Evolutionary conservation across 2,888 invertebrate genomes (phyloP).

Genomic region (Andricus curvator): DNA sequence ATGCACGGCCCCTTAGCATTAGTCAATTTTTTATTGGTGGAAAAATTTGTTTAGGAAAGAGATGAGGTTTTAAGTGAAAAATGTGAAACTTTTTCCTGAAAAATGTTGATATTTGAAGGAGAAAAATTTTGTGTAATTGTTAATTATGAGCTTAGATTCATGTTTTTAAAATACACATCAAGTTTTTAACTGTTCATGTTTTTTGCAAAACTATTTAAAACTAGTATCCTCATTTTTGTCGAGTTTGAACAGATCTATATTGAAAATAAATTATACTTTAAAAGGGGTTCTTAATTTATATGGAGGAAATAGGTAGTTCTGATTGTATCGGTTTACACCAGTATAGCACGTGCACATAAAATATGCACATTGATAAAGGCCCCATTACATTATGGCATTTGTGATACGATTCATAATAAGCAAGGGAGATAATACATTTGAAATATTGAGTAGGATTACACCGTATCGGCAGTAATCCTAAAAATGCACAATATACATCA

Average conservation of each 20-base stretch:
- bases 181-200: not conserved
- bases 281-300: not conserved
- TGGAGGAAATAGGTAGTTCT: not conserved
- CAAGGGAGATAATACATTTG: not conserved
- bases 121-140: no score
- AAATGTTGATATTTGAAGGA: no score
- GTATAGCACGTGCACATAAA: not conserved
- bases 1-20: no score
- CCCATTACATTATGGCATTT: not conserved
- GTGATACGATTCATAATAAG: not conserved
- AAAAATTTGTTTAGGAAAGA: no score
- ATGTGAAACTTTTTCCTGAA: no score
- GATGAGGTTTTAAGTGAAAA: no score
- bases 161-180: not conserved
- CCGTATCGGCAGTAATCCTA: not conserved
- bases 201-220: not conserved
- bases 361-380: constrained; percentile 8
- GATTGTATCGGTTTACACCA: not conserved
- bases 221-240: not conserved
- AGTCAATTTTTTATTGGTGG: no score
- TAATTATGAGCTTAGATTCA: no score
- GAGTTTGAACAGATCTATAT: not conserved
- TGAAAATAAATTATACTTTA: not conserved
- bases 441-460: not conserved
- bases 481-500: not conserved